Percentiles rank a stretch among this genome's conserved stretches.
Evolutionary conservation across 2,888 invertebrate species (phyloP).

Genomic region (Helobdella robusta): DNA sequence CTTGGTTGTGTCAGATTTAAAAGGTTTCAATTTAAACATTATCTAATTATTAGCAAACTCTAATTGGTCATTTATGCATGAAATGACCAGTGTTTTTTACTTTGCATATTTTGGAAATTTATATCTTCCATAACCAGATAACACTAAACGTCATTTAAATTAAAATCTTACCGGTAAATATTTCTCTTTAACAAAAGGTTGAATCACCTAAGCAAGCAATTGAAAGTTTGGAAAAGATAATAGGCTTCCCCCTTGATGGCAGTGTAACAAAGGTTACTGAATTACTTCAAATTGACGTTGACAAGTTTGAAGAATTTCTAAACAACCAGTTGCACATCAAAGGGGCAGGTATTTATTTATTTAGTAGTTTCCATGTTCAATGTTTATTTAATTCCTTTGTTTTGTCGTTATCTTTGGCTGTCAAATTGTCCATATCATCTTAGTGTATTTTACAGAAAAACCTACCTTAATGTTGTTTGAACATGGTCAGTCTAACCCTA

Average conservation of each 20-base stretch:
- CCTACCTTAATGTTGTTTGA: conserved; percentile 41
- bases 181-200: conserved; percentile 31
- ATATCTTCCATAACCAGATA: too few relatives aligned
- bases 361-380: too few relatives aligned
- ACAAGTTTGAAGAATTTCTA: conserved; percentile 40
- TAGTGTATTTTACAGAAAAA: conserved; percentile 28
- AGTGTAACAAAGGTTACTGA: conserved; percentile 43
- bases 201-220: conserved; percentile 37
- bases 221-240: conserved; percentile 38
- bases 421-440: neutral
- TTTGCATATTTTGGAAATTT: too few relatives aligned
- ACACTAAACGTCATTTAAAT: too few relatives aligned
- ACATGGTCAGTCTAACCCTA: conserved; percentile 52
- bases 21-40: too few relatives aligned
- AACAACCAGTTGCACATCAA: conserved; percentile 39
- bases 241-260: conserved; percentile 39
- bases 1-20: too few relatives aligned
- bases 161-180: too few relatives aligned
- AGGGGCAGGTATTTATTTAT: conserved; percentile 36
- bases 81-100: too few relatives aligned
- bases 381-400: too few relatives aligned
- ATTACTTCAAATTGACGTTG: conserved; percentile 38
- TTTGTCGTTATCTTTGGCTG: neutral
- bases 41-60: too few relatives aligned
- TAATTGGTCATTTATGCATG: too few relatives aligned